phyloP scores from a whole-genome alignment of 2,797 vertebrate species.

The Oryzias sinensis region DNA sequence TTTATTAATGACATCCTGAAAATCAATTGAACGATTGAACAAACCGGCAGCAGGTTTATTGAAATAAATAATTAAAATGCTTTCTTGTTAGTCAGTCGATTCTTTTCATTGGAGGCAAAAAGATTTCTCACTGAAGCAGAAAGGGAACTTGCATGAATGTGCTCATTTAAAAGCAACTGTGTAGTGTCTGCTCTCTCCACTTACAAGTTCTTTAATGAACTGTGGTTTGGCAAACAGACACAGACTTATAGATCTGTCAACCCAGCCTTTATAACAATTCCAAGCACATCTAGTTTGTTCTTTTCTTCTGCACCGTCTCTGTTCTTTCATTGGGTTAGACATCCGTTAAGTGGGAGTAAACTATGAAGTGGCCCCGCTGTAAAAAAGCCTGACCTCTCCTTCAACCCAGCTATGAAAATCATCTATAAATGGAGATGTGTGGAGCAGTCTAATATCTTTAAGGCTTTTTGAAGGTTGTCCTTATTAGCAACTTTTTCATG shows the following conservation, averaged over 20 bases:
- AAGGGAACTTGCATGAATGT: conserved; percentile 5
- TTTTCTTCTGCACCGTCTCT: conserved; percentile 5
- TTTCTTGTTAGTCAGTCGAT: conserved; percentile 2
- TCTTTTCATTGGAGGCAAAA: conserved; percentile 15
- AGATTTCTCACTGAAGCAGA: conserved; percentile 10
- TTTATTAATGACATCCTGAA: no score
- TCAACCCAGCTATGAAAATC: conserved; percentile 36
- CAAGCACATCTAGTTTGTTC: conserved; percentile 13
- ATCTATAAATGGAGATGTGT: conserved; percentile 36
- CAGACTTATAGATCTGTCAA: conserved; percentile 8
- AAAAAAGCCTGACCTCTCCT: conserved; percentile 31
- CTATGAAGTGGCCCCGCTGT: conserved; percentile 18
- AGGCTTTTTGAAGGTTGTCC: conserved; percentile 8
- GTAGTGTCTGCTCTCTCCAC: background rate
- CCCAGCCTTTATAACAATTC: conserved; percentile 4
- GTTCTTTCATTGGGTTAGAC: background rate
- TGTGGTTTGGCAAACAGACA: conserved; percentile 14
- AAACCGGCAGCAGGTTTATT: no score
- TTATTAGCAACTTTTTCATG: conserved; percentile 12
- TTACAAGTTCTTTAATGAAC: conserved; percentile 13
- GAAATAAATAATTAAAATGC: no score
- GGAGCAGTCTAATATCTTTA: conserved; percentile 19
- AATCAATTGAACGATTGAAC: no score
- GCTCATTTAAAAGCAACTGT: conserved; percentile 6
- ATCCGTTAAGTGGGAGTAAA: conserved; percentile 34